phyloP scores from a whole-genome alignment of 2,113 vertebrate genomes.

The Ciconia maguari region DNA sequence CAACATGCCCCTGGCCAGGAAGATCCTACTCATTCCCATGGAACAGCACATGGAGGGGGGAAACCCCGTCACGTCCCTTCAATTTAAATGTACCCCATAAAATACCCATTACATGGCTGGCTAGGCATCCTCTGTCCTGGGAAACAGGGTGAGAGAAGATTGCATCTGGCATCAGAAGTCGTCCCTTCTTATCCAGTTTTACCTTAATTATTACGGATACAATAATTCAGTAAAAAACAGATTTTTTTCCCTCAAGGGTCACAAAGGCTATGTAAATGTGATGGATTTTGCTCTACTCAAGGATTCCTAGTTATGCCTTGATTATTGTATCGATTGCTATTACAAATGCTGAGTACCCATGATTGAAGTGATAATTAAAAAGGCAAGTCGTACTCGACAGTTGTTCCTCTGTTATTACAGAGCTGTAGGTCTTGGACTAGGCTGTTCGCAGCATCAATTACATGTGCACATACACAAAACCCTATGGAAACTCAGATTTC shows the following conservation, averaged over 20 bases:
- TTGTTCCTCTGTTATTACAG: not conserved
- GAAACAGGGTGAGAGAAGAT: not conserved
- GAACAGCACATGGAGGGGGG: not conserved
- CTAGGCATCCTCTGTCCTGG: not conserved
- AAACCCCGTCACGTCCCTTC: not conserved
- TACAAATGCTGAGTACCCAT: constrained; percentile 12
- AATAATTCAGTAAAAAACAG: not conserved
- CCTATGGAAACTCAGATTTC: not conserved
- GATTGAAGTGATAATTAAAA: constrained; percentile 43
- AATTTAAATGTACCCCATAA: not conserved
- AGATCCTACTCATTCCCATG: not conserved
- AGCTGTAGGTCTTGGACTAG: not conserved
- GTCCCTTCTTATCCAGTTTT: not conserved
- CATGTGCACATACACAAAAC: not conserved
- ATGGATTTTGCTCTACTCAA: constrained; percentile 18
- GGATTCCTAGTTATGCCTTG: constrained; percentile 2
- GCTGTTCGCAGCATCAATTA: not conserved
- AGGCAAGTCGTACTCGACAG: not conserved
- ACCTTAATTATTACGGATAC: not conserved
- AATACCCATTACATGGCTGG: not conserved
- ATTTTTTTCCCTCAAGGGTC: not conserved
- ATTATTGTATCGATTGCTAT: constrained; percentile 44
- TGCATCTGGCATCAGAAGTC: not conserved
- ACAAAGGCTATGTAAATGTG: constrained; percentile 24
- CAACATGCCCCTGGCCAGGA: not conserved